Percentiles rank a stretch among this genome's conserved stretches.
These are phyloP conservation scores for Hemicordylus capensis DNA, from an alignment of 2,113 vertebrate species.

Conservation along the genomic window DNA sequence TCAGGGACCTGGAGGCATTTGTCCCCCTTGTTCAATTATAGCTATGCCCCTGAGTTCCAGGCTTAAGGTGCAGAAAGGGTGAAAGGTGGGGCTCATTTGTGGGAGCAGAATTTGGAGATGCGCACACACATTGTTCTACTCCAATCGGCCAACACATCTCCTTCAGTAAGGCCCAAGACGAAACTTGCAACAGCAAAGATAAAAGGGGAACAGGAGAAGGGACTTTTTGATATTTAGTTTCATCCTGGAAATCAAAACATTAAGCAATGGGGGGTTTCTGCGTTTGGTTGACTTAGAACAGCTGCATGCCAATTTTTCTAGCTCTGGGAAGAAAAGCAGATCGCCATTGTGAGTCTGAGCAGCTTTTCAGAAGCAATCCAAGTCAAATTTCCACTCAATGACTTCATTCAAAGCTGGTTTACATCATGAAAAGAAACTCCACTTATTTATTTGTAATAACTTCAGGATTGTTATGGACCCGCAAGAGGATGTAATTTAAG, in stretches of 20 bases:
- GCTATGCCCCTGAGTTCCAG: no score
- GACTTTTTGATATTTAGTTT: constrained; percentile 71
- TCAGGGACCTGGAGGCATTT: no score
- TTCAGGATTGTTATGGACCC: constrained; percentile 75
- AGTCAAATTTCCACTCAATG: constrained; percentile 80
- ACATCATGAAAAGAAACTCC: constrained; percentile 77
- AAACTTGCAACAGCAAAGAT: constrained; percentile 42
- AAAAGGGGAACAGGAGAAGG: constrained; percentile 28
- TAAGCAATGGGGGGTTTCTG: constrained; percentile 67
- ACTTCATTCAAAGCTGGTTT: constrained; percentile 83
- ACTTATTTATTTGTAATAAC: constrained; percentile 82
- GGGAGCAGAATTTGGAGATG: not conserved
- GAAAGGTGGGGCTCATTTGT: not conserved
- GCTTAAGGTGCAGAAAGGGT: no score
- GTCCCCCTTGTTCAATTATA: no score
- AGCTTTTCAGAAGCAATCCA: constrained; percentile 74
- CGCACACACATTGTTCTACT: not conserved
- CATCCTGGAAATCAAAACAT: constrained; percentile 76
- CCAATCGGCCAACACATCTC: not conserved
- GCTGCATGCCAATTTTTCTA: constrained; percentile 66
- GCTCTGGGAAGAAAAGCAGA: constrained; percentile 65
- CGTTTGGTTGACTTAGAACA: constrained; percentile 71
- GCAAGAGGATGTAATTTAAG: constrained; percentile 80
- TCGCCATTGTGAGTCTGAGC: constrained; percentile 59
- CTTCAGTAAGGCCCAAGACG: not conserved